Evolutionary conservation across 2,113 vertebrate species (phyloP), one percentile per base, ranked within the genome.

Genomic region (Amia ocellicauda): DNA sequence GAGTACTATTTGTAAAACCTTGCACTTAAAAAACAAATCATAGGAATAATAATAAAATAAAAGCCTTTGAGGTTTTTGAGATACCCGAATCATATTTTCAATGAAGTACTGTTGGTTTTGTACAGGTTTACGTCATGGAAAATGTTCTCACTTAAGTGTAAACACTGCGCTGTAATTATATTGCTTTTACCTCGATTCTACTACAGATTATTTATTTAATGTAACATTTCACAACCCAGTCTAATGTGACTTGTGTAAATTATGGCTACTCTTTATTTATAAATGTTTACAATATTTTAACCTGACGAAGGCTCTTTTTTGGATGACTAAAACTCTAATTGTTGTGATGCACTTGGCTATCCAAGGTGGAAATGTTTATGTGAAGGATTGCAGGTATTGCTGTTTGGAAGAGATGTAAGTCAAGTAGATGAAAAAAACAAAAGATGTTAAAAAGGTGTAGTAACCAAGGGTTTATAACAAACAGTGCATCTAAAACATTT

Each of bases 121-220:
- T 47, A 19, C 14, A 19, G 16, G 5, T n/a, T 19, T 16, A 47
- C 51, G 8, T 54, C n/a, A 54, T 53, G 47, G 22, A 66, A 50
- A 45, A 45, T 14, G 19, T 20, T 3, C 26, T 36, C 8, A 3
- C 23, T 5, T 17, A 58, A n/a, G 9, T 51, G 47, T 17, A 57
- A 54, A 54, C 26, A 7, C 40, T 9, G 14, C 17, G 1, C 22
- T 54, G 51, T 8, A 54, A 14, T 19, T 23, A 24, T 3, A 42
- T 3, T 43, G 36, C 17, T 40, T 11, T 54, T 23, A 61, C 11
- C 47, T n/a, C 14, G 10, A 42, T 52, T 17, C 27, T 20, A 20
- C 26, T 17, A n/a, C 13, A 28, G 58, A 10, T 24, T 67, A 28
- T 67, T 43, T 61, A 45, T 47, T 52, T 22, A 3, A 22, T 10